A percentile compares a stretch with the other conserved stretches of the same genome.
phyloP scores from a whole-genome alignment of 2,888 invertebrate genomes.

The Parasteatoda lunata region DNA sequence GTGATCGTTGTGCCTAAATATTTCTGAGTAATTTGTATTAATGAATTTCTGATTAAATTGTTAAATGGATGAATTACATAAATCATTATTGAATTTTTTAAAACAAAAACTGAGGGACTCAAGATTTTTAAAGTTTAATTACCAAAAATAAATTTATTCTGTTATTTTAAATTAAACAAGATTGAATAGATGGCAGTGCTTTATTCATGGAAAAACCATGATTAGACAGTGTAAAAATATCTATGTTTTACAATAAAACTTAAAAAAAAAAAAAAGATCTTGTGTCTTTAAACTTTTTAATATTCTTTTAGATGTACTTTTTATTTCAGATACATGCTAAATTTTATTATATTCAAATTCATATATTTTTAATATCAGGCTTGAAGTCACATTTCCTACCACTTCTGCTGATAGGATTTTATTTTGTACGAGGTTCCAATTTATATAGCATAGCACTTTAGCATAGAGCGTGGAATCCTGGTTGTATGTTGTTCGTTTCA shows the following conservation, averaged over 20 bases:
- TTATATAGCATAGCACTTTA: too few species aligned
- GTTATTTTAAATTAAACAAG: neutral
- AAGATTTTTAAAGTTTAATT: neutral
- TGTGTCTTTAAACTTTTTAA: too few species aligned
- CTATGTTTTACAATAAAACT: constrained; percentile 62
- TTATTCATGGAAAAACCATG: constrained; percentile 16
- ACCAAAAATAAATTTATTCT: neutral
- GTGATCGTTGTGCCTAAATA: constrained; percentile 66
- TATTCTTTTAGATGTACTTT: too few species aligned
- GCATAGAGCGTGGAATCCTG: too few species aligned
- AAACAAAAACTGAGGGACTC: neutral
- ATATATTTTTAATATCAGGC: too few species aligned
- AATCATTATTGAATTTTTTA: neutral
- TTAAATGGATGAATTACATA: too few species aligned
- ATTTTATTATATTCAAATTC: too few species aligned
- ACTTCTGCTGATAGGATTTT: too few species aligned
- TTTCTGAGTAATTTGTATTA: constrained; percentile 48
- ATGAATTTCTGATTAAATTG: neutral
- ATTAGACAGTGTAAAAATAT: constrained; percentile 39
- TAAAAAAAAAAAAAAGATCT: neutral
- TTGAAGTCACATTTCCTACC: too few species aligned
- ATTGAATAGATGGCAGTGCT: constrained; percentile 1
- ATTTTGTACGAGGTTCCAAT: too few species aligned
- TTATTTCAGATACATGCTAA: too few species aligned
- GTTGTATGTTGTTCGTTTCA: too few species aligned